Evolutionary conservation across 2,888 invertebrate genomes (phyloP), one percentile per base, ranked within the genome.

Genomic region (Parnassius mnemosyne): DNA sequence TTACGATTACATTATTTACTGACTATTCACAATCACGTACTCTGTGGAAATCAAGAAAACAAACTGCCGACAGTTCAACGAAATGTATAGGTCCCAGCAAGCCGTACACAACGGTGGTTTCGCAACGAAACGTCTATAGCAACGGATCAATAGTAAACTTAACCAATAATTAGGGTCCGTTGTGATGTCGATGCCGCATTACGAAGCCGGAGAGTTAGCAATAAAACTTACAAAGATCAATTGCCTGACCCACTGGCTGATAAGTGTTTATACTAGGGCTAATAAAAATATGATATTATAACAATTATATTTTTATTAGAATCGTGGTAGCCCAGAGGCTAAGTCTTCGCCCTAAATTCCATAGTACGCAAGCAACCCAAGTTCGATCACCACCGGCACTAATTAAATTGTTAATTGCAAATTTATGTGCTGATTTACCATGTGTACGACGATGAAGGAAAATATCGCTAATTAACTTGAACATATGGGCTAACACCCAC

Each of bases 151-250:
- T 47, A 47, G 61, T 12, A 34, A 49, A 41, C 47, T 41, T n/a
- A 49, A 57, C 47, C 49, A 47, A 57, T 53, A 53, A 61, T 61
- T 61, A 57, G 49, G 53, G 49, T 57, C 34, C 46, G 52, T 42
- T 7, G 13, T 53, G 47, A 42, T 56, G 13, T 25, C 25, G 53
- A 57, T 41, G 42, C 41, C 16, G 47, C 13, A 13, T 57, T 61
- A 49, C 52, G 12, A 57, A 53, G 47, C 34, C 20, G 12, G 10
- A 10, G 50, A 10, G 41, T 11, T 2, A 7, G 54, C 25, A 53
- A 59, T 59, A 47, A 59, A 59, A 53, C 46, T 53, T 20, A 13
- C 34, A 42, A 51, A 57, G 57, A 51, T 51, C 50, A 43, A 54
- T 43, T 16, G 10, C 9, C 16, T 44, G n/a, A 44, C 3, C 25